These are phyloP conservation scores for Brachionus manjavacas DNA, from an alignment of 1,140 invertebrate species.

Conservation along the genomic window DNA sequence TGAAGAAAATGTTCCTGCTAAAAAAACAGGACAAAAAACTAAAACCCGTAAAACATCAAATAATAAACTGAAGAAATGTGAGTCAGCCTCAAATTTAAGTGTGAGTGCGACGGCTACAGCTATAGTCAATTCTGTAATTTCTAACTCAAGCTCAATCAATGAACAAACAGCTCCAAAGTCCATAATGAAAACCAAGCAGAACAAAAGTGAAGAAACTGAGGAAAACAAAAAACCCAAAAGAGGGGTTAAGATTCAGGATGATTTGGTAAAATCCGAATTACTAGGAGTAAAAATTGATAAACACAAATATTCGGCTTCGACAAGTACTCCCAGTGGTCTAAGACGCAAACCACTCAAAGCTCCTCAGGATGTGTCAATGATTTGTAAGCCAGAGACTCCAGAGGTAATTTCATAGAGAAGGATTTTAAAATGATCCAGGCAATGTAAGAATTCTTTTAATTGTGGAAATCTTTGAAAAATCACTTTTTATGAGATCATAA, in stretches of 20 bases:
- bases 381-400: neutral
- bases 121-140: neutral
- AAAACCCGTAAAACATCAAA: neutral
- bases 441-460: neutral
- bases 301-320: conserved; percentile 12
- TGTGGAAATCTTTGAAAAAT: neutral
- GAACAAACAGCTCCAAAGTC: neutral
- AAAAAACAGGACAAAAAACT: neutral
- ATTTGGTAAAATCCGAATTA: neutral
- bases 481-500: neutral
- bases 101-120: neutral
- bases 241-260: neutral
- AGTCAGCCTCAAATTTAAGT: neutral
- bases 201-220: neutral
- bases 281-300: neutral
- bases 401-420: neutral
- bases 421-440: neutral
- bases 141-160: neutral
- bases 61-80: neutral
- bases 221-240: conserved; percentile 6
- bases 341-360: conserved; percentile 11
- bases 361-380: conserved; percentile 17
- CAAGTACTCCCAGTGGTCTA: conserved; percentile 9
- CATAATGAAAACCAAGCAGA: neutral
- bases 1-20: neutral